Percentiles rank a stretch among this genome's conserved stretches.
phyloP scores from a whole-genome alignment of 2,797 vertebrate species.

The Betta splendens region DNA sequence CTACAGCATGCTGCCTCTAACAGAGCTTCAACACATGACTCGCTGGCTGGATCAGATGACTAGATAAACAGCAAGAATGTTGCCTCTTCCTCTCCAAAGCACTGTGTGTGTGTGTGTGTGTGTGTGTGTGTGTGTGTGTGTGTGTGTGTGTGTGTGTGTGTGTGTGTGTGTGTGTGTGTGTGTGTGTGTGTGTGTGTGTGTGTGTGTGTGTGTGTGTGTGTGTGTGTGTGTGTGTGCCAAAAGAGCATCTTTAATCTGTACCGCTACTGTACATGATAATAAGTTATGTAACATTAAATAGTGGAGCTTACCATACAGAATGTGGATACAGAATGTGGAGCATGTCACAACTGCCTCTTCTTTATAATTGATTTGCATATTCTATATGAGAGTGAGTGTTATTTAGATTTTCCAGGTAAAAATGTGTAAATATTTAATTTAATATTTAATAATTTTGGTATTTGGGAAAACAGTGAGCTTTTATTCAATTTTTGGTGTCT shows the following conservation, averaged over 20 bases:
- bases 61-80: slow-evolving; percentile 76
- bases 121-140: slow-evolving; percentile 12
- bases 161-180: slow-evolving; percentile 35
- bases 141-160: slow-evolving; percentile 19
- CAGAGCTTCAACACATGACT: slow-evolving; percentile 72
- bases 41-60: slow-evolving; percentile 76
- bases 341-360: slow-evolving; percentile 19
- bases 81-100: slow-evolving; percentile 60
- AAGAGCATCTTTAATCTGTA: slow-evolving; percentile 57
- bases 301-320: slow-evolving; percentile 47
- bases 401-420: slow-evolving; percentile 17
- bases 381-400: slow-evolving; percentile 16
- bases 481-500: slow-evolving; percentile 18
- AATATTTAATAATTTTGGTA: slow-evolving; percentile 28
- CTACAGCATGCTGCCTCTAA: slow-evolving; percentile 52
- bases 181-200: slow-evolving; percentile 37
- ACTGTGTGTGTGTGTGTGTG: slow-evolving; percentile 32
- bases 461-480: slow-evolving; percentile 40
- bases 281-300: slow-evolving; percentile 52
- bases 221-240: slow-evolving; percentile 27
- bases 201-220: slow-evolving; percentile 26
- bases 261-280: slow-evolving; percentile 50
- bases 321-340: slow-evolving; percentile 14
- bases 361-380: slow-evolving; percentile 43
- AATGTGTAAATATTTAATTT: slow-evolving; percentile 1